phyloP scores from a whole-genome alignment of 2,113 vertebrate genomes.

The Rhinichthys klamathensis region DNA sequence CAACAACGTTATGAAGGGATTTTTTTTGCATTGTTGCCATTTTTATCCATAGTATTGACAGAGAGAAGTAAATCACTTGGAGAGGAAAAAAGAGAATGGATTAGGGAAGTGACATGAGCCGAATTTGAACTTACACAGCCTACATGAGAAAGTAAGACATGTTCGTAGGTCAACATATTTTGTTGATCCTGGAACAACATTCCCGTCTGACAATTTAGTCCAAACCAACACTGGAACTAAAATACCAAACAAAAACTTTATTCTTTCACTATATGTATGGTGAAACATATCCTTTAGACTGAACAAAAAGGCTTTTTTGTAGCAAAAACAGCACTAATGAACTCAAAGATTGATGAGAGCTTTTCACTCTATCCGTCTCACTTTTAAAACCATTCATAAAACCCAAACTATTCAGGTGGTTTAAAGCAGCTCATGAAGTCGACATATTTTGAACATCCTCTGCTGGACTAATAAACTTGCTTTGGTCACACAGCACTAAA shows the following conservation, averaged over 20 bases:
- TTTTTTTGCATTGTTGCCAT: not conserved
- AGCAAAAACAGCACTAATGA: not conserved
- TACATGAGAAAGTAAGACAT: not conserved
- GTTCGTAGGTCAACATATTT: too few relatives aligned
- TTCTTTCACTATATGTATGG: too few relatives aligned
- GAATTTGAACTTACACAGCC: not conserved
- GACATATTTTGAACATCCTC: constrained; percentile 2
- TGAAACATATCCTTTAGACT: not conserved
- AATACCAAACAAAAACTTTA: too few relatives aligned
- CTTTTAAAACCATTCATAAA: constrained; percentile 26
- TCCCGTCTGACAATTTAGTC: too few relatives aligned
- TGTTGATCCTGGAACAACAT: too few relatives aligned
- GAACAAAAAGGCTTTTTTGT: not conserved
- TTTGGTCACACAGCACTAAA: not conserved
- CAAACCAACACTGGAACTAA: too few relatives aligned
- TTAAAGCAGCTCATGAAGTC: not conserved
- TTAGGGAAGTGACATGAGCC: not conserved
- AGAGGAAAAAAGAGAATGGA: not conserved
- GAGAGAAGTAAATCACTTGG: not conserved
- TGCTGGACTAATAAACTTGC: not conserved
- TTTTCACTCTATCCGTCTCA: not conserved
- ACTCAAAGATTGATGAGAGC: not conserved
- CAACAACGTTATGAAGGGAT: not conserved
- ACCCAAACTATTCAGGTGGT: not conserved
- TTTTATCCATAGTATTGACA: not conserved